Percentiles rank a stretch among this genome's conserved stretches.
These are phyloP conservation scores for Ectemnius continuus DNA, from an alignment of 2,888 invertebrate genomes.

Conservation along the genomic window DNA sequence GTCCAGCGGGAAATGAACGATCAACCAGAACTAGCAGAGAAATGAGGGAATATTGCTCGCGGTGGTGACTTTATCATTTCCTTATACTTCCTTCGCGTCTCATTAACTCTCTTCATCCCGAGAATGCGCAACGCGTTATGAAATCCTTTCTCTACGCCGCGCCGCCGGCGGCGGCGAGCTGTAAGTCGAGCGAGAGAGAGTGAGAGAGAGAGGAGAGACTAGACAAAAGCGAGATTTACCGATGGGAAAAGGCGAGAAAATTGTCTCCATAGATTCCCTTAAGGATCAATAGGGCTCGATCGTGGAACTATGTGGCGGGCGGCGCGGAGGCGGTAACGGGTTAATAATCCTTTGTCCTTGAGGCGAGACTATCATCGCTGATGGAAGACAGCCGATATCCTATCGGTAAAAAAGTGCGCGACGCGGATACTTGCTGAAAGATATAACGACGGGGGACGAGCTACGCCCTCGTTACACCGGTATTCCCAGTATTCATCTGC, in stretches of 20 bases:
- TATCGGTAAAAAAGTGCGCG: background rate
- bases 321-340: background rate
- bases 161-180: conserved; percentile 14
- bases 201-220: background rate
- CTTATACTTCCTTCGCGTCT: conserved; percentile 36
- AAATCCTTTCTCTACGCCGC: conserved; percentile 7
- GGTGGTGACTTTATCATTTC: conserved; percentile 48
- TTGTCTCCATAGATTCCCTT: background rate
- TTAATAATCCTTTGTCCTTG: conserved; percentile 2
- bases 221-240: conserved; percentile 5
- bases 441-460: background rate
- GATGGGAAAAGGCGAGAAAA: background rate
- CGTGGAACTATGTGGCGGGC: background rate
- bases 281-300: conserved; percentile 6
- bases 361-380: background rate
- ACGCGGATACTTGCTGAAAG: background rate
- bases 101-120: conserved; percentile 23
- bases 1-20: conserved; percentile 7
- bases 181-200: no score
- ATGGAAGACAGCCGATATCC: background rate
- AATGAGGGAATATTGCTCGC: background rate
- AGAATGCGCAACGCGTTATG: conserved; percentile 9
- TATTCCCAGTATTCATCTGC: no score
- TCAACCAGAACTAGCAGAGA: no score
- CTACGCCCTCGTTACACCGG: background rate